These are phyloP conservation scores for Megalops atlanticus DNA, from an alignment of 2,113 vertebrate species.

Conservation along the genomic window DNA sequence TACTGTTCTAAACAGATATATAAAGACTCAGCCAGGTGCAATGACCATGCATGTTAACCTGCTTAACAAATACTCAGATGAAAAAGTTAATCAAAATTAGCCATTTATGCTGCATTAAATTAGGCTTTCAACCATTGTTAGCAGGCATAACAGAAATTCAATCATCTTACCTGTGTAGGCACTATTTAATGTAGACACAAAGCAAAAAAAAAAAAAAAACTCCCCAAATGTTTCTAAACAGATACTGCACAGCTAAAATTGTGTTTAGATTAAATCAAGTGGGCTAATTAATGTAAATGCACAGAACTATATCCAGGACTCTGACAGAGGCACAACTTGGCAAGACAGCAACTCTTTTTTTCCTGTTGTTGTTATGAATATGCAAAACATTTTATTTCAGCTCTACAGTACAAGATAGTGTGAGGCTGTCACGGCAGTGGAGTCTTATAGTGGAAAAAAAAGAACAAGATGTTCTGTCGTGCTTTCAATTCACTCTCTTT, in stretches of 20 bases:
- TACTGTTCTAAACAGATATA: background rate
- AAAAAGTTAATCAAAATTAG: background rate
- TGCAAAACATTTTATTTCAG: background rate
- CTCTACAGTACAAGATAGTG: background rate
- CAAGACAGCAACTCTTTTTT: background rate
- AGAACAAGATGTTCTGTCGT: background rate
- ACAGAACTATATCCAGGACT: background rate
- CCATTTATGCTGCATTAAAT: too few relatives aligned
- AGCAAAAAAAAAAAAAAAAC: too few relatives aligned
- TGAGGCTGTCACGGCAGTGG: background rate
- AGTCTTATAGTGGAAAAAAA: background rate
- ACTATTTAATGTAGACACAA: too few relatives aligned
- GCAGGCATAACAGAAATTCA: background rate
- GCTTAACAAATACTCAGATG: background rate
- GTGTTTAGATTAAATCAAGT: background rate
- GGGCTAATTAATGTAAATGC: background rate
- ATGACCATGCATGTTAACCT: too few relatives aligned
- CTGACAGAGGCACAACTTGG: background rate
- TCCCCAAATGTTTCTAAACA: background rate
- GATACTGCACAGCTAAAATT: background rate
- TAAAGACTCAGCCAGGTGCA: too few relatives aligned
- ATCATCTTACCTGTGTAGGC: background rate
- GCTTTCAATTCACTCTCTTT: background rate
- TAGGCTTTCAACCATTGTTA: background rate
- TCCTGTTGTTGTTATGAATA: background rate